Evolutionary conservation across 2,113 vertebrate genomes (phyloP).

Genomic region (Progne subis): DNA sequence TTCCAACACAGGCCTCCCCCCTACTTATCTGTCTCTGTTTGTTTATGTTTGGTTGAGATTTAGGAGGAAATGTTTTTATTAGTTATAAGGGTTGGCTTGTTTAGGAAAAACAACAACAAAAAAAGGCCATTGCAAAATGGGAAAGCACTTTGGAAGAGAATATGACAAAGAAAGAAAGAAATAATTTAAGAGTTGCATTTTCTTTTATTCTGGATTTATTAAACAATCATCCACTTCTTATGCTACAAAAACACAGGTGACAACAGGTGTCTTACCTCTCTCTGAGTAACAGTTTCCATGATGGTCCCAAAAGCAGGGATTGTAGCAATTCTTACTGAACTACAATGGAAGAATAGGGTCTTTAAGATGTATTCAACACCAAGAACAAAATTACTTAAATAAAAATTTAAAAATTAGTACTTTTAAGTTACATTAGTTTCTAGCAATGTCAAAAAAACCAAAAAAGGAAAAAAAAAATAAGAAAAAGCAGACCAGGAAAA

Average conservation of each 20-base stretch:
- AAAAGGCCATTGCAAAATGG: not conserved
- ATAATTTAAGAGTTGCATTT: not conserved
- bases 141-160: not conserved
- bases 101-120: not conserved
- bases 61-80: not conserved
- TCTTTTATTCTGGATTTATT: not conserved
- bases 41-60: not conserved
- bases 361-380: constrained; percentile 40
- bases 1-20: not conserved
- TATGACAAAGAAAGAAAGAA: not conserved
- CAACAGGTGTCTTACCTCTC: constrained; percentile 83
- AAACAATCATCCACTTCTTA: not conserved
- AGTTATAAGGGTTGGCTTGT: not conserved
- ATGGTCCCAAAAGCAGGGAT: constrained; percentile 99
- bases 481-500: constrained; percentile 71
- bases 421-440: constrained; percentile 69
- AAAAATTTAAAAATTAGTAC: constrained; percentile 54
- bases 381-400: not conserved
- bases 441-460: constrained; percentile 49
- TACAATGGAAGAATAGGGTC: constrained; percentile 66
- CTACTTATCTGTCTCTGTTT: not conserved
- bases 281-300: constrained; percentile 98
- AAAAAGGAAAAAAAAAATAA: not conserved
- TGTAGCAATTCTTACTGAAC: constrained; percentile 97
- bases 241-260: not conserved